phyloP scores from a whole-genome alignment of 2,888 invertebrate genomes.

The Drosophila lacicola region DNA sequence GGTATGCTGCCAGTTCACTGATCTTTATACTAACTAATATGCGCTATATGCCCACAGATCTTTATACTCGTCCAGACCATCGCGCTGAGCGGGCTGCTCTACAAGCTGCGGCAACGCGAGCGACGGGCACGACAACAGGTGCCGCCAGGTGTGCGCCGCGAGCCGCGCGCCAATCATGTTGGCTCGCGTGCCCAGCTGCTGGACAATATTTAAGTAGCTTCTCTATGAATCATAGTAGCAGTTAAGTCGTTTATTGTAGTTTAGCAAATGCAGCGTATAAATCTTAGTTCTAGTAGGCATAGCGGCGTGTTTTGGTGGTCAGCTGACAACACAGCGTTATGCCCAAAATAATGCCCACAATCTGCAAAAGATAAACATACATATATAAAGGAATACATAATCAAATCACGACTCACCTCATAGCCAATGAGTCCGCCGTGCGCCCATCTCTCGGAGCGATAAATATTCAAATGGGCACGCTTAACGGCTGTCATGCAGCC shows the following conservation, averaged over 20 bases:
- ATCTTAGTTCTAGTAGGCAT: slow-evolving; percentile 63
- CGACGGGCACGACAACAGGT: slow-evolving; percentile 47
- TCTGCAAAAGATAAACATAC: slow-evolving; percentile 48
- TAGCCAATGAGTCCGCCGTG: slow-evolving; percentile 72
- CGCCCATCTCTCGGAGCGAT: slow-evolving; percentile 72
- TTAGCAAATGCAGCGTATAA: slow-evolving; percentile 43
- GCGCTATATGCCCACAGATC: slow-evolving; percentile 37
- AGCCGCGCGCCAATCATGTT: slow-evolving; percentile 70
- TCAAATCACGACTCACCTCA: slow-evolving; percentile 60
- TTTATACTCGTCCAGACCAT: slow-evolving; percentile 63
- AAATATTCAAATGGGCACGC: slow-evolving; percentile 59
- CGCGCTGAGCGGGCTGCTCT: slow-evolving; percentile 60
- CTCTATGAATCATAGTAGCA: slow-evolving; percentile 18
- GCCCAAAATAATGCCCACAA: slow-evolving; percentile 69
- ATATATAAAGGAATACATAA: neutral
- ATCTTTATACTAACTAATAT: slow-evolving; percentile 8
- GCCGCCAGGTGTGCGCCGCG: slow-evolving; percentile 62
- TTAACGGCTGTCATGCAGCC: slow-evolving; percentile 73
- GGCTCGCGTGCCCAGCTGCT: slow-evolving; percentile 67
- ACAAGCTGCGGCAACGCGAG: slow-evolving; percentile 55
- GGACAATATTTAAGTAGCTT: slow-evolving; percentile 44
- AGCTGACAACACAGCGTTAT: slow-evolving; percentile 74
- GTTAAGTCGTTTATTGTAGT: slow-evolving; percentile 43
- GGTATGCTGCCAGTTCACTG: slow-evolving; percentile 50
- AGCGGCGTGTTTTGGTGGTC: slow-evolving; percentile 74